Evolutionary conservation across 2,888 invertebrate species (phyloP).

Genomic region (Eilema griseolum): DNA sequence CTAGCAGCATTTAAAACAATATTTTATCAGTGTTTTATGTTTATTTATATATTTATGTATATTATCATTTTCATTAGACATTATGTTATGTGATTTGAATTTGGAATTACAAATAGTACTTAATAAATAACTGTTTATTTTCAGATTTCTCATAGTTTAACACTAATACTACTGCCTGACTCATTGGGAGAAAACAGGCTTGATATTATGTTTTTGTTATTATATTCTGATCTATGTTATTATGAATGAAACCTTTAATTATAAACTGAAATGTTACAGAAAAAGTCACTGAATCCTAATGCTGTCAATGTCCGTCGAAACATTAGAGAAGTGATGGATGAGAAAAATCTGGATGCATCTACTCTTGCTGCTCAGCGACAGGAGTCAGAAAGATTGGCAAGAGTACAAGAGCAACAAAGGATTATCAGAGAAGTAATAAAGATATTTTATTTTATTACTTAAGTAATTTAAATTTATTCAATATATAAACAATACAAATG

Average conservation of each 20-base stretch:
- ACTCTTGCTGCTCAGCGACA: conserved; percentile 97
- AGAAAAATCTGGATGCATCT: conserved; percentile 96
- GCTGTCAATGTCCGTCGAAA: conserved; percentile 92
- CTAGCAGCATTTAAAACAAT: neutral
- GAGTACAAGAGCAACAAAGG: conserved; percentile 95
- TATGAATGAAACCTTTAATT: neutral
- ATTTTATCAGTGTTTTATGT: neutral
- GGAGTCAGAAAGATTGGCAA: conserved; percentile 94
- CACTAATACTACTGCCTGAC: conserved; percentile 2
- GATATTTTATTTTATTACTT: no score
- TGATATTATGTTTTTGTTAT: conserved; percentile 8
- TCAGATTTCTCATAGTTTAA: conserved; percentile 16
- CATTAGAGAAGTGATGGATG: conserved; percentile 97
- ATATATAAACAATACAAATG: no score
- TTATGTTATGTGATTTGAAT: neutral
- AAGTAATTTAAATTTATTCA: no score
- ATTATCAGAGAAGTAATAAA: conserved; percentile 89
- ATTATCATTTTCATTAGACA: neutral
- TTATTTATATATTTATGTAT: neutral
- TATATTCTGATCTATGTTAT: neutral
- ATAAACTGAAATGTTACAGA: conserved; percentile 64
- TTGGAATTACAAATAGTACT: neutral
- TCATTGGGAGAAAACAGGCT: conserved; percentile 13
- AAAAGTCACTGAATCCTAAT: conserved; percentile 72
- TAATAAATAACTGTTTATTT: conserved; percentile 15